Base-by-base conservation (phyloP, 1,140 invertebrate species). In the Dendroctonus valens region DNA sequence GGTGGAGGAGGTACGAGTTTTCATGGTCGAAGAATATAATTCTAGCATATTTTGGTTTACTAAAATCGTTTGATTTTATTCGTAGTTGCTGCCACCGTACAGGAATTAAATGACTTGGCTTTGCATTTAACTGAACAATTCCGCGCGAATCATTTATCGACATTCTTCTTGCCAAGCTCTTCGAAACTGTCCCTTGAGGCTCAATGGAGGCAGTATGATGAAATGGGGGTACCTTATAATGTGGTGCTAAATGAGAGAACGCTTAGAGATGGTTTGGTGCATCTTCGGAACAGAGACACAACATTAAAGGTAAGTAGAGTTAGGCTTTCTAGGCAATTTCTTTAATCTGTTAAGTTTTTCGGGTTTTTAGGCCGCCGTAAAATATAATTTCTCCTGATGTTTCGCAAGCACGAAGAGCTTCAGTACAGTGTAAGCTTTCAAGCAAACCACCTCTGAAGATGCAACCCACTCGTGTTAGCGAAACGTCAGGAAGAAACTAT, bases 241-340 rank as follows among this genome's bases (percentile, higher is more conserved):
- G 77, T 90, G 42, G 79, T 87, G 5, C 75, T 92, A 9, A 82
- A 85, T 75, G 83, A 85, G 58, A 80, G 79, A 42, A 88, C 88
- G 59, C 78, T 93, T 4, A 83, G 83, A 69, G 86, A 83, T 79
- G 92, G 91, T n/a, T 83, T 93, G 65, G 78, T 89, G 63, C 78
- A 83, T 69, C 76, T 94, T 64, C 80, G 87, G 41, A 90, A 83
- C 74, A 83, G 91, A 69, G 89, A 89, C 72, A 93, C 91, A 5
- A 89, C 87, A 62, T 78, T 91, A 40, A 80, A 83, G 76, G 84
- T 82, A 74, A 50, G 41, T n/a, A n/a, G n/a, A n/a, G n/a, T n/a
- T n/a, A n/a, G n/a, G n/a, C n/a, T n/a, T n/a, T n/a, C n/a, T n/a
- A n/a, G n/a, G n/a, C n/a, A n/a, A n/a, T n/a, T n/a, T n/a, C n/a